A percentile compares a stretch with the other conserved stretches of the same genome.
phyloP scores from a whole-genome alignment of 2,888 invertebrate species.

The Hyalella azteca region DNA sequence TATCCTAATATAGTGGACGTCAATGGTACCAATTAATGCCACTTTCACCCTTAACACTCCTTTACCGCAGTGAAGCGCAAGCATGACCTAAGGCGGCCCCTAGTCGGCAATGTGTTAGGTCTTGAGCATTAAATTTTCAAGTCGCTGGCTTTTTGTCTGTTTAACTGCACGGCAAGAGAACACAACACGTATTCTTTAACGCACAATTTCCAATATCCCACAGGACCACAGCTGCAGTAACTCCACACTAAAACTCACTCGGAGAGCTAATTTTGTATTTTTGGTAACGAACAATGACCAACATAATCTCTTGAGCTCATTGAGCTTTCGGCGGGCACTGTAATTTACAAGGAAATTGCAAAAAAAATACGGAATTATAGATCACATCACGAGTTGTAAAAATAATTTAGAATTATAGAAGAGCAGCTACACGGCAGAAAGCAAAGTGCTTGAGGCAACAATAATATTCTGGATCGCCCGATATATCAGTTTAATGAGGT shows the following conservation, averaged over 20 bases:
- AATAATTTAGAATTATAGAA: no score
- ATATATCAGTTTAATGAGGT: no score
- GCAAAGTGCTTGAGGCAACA: no score
- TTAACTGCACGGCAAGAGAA: neutral
- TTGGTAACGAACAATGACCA: no score
- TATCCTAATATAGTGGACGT: neutral
- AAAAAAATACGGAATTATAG: no score
- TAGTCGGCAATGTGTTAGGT: neutral
- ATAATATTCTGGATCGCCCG: no score
- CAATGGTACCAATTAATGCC: neutral
- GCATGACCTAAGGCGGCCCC: neutral
- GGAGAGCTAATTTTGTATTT: no score
- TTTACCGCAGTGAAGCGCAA: neutral
- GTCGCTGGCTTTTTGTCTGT: neutral
- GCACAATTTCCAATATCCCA: neutral
- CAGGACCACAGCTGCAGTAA: neutral
- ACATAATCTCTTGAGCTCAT: no score
- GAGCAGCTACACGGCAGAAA: no score
- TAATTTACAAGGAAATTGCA: no score
- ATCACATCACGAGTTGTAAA: no score
- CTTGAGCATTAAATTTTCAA: neutral
- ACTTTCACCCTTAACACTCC: neutral
- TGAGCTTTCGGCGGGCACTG: no score
- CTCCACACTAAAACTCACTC: neutral
- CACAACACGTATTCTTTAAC: constrained; percentile 13